A percentile compares a stretch with the other conserved stretches of the same genome.
phyloP scores from a whole-genome alignment of 2,797 vertebrate genomes.

The Luscinia megarhynchos region DNA sequence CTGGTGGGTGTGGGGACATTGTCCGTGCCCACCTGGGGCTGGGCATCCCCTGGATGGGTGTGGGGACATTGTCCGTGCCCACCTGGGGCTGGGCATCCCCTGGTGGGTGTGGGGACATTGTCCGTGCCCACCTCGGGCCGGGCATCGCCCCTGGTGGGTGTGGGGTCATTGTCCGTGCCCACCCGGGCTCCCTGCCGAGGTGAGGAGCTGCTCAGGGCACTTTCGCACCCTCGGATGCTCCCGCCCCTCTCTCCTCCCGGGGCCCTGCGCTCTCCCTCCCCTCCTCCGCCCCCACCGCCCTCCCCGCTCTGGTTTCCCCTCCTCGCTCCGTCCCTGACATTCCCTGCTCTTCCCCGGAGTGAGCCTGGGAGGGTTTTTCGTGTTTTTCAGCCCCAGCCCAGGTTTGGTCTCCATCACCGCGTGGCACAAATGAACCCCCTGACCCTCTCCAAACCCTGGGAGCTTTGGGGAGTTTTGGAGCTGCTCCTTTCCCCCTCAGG shows the following conservation, averaged over 20 bases:
- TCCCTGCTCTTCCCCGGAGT: neutral
- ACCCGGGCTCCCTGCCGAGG: no score
- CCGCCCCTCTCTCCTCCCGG: neutral
- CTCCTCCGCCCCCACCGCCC: neutral
- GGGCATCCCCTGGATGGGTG: no score
- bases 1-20: no score
- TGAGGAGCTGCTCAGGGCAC: no score
- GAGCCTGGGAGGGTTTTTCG: neutral
- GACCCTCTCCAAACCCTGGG: neutral
- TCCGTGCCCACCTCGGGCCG: no score
- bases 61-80: no score
- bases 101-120: no score
- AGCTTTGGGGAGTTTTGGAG: neutral
- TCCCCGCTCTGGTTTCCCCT: neutral
- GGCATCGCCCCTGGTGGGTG: no score
- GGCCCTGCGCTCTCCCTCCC: neutral
- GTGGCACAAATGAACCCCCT: rapidly evolving
- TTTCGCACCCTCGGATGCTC: neutral
- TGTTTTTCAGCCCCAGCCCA: neutral
- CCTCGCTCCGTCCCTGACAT: neutral
- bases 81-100: no score
- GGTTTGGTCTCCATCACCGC: neutral
- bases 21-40: no score
- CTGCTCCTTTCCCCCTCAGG: neutral
- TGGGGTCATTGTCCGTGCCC: no score